phyloP scores from a whole-genome alignment of 1,140 invertebrate genomes.

The Aphelenchoides fujianensis region DNA sequence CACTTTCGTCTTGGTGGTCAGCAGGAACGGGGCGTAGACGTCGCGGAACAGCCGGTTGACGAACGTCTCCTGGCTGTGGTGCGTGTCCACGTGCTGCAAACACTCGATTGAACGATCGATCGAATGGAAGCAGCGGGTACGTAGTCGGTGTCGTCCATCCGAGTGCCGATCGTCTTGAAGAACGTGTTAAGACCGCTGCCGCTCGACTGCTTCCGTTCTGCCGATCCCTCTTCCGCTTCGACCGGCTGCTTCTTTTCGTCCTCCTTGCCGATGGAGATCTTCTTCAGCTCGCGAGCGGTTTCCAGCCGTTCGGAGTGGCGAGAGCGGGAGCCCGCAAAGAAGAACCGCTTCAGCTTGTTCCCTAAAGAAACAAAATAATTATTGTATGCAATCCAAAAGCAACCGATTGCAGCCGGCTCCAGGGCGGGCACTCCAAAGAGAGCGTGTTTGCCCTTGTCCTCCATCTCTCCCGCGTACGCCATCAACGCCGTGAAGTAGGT shows the following conservation, averaged over 20 bases:
- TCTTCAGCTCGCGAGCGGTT: constrained; percentile 25
- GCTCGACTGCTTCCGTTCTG: constrained; percentile 17
- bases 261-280: constrained; percentile 4
- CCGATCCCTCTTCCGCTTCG: background rate
- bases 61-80: constrained; percentile 54
- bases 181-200: too few relatives aligned
- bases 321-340: constrained; percentile 23
- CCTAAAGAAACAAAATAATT: constrained; percentile 21
- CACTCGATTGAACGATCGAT: background rate
- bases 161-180: constrained; percentile 12
- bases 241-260: constrained; percentile 5
- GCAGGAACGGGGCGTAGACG: constrained; percentile 74
- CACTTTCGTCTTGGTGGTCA: constrained; percentile 74
- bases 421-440: constrained; percentile 29
- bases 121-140: too few relatives aligned
- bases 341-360: constrained; percentile 29
- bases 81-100: constrained; percentile 40
- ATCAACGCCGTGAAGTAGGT: constrained; percentile 62
- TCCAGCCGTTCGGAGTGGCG: constrained; percentile 27
- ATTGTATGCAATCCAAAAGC: constrained; percentile 13
- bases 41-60: constrained; percentile 74
- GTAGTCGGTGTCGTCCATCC: constrained; percentile 25
- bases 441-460: constrained; percentile 53
- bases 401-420: constrained; percentile 21
- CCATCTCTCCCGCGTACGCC: constrained; percentile 62